phyloP scores from a whole-genome alignment of 2,888 invertebrate species.

The Cloeon dipterum region DNA sequence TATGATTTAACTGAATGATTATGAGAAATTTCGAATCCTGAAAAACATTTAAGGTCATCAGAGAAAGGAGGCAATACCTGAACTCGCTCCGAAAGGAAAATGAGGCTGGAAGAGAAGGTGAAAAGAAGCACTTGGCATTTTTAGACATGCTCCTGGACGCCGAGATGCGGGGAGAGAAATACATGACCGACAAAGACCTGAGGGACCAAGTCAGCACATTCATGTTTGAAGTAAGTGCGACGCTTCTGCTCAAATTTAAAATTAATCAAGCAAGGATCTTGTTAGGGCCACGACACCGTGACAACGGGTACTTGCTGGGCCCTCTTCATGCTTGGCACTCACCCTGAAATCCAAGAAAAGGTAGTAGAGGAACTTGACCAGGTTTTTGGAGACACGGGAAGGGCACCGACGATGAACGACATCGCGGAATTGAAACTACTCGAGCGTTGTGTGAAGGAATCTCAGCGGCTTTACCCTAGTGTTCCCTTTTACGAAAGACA shows the following conservation, averaged over 20 bases:
- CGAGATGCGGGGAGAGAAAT: background rate
- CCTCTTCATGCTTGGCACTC: background rate
- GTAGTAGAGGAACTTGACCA: background rate
- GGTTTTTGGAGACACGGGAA: background rate
- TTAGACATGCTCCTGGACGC: background rate
- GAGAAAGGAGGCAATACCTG: background rate
- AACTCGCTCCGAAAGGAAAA: background rate
- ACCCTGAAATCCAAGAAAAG: background rate
- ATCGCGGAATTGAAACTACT: background rate
- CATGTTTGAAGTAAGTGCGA: constrained; percentile 1
- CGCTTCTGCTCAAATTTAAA: too few species aligned
- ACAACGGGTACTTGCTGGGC: background rate
- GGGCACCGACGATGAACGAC: background rate
- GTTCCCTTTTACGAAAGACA: constrained; percentile 1
- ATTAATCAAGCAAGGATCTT: too few species aligned
- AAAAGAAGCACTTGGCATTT: background rate
- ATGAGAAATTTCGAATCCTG: too few species aligned
- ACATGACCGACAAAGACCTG: background rate
- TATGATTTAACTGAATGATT: too few species aligned
- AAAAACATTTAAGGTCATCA: too few species aligned
- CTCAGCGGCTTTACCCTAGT: constrained; percentile 3
- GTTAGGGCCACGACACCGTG: background rate
- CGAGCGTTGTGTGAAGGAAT: constrained; percentile 5
- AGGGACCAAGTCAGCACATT: background rate
- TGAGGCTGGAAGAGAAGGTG: background rate